Base-by-base conservation (phyloP, 2,797 vertebrate genomes). In the Danio jaintianensis region DNA sequence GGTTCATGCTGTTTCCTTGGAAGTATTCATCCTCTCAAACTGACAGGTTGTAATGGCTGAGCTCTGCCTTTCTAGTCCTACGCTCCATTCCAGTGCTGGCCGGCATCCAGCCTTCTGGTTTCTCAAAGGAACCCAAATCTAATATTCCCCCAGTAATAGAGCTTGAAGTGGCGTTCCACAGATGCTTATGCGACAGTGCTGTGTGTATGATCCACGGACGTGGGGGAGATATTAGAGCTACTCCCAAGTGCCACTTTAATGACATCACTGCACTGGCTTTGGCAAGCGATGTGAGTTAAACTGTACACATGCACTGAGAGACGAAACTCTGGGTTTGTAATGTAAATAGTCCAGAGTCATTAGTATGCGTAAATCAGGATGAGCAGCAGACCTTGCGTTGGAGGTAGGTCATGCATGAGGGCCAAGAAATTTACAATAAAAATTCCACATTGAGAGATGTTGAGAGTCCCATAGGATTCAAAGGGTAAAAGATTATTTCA, bases 141-240 rank as follows among this genome's bases (percentile, higher is more conserved):
- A 88, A 85, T 84, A 80, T 85, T 84, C 70, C 73, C 56, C 77
- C 79, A 76, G 45, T 84, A 85, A 88, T 78, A 70, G 83, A 77
- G 77, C 78, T 64, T 77, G 83, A 83, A 80, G 73, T 83, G 80
- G 45, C 80, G 11, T 82, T 75, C 45, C 68, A 78, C 67, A 78
- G 59, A 83, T 71, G 78, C 72, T 67, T 74, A 69, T 66, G 67
- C 15, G 56, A 74, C 38, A 55, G 67, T 4, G 48, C 64, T 59
- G 70, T 80, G 69, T 68, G 58, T 78, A 43, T 45, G 47, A 62
- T 50, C 61, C 55, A 63, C 16, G 12, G 71, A 45, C 38, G 9
- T 74, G 67, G 67, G 64, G 76, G 76, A 68, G 36, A 82, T 75
- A 84, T 84, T 84, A 67, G 47, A 75, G 16, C 29, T 53, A 55